Evolutionary conservation across 2,113 vertebrate species (phyloP), one percentile per base, ranked within the genome.

Genomic region (Caloenas nicobarica): DNA sequence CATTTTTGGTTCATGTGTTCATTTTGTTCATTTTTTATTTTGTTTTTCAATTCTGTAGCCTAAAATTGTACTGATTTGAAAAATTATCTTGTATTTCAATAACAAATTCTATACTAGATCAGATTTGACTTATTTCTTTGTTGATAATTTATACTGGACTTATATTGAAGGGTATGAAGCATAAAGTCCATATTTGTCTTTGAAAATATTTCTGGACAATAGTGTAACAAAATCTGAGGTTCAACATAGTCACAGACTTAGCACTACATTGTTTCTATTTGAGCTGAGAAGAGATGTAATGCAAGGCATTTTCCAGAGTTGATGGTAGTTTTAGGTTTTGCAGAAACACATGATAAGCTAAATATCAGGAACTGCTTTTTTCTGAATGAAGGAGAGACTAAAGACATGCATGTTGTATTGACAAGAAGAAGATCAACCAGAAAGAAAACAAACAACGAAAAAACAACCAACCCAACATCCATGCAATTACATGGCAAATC

Each of bases 381-480:
- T 40, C 11, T n/a, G 28, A 33, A 7, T 34, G 36, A 69, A 34
- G 21, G 21, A 36, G 44, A 70, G 31, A 65, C 13, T 56, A 25
- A 89, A 81, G 7, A 24, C 6, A 23, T 33, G 25, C 1, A 34
- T 3, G 13, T 22, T 42, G 42, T 58, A 42, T 23, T 64, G n/a
- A 33, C 17, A 16, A 17, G 29, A 78, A 17, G 29, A 79, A 44
- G 9, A 2, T 86, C 48, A 83, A 51, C 5, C 31, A 74, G 11
- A 61, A 69, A 22, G n/a, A 48, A 88, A 85, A 85, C 4, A 4
- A 57, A 21, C 8, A 70, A 62, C 6, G 26, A 68, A 72, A 57
- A 56, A 26, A 0, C 8, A n/a, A n/a, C 5, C 54, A 60, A 38
- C 6, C 16, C 11, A 70, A 2, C 3, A 36, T 36, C 18, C 8